phyloP scores from a whole-genome alignment of 2,113 vertebrate genomes.

The Gallinago undulata region DNA sequence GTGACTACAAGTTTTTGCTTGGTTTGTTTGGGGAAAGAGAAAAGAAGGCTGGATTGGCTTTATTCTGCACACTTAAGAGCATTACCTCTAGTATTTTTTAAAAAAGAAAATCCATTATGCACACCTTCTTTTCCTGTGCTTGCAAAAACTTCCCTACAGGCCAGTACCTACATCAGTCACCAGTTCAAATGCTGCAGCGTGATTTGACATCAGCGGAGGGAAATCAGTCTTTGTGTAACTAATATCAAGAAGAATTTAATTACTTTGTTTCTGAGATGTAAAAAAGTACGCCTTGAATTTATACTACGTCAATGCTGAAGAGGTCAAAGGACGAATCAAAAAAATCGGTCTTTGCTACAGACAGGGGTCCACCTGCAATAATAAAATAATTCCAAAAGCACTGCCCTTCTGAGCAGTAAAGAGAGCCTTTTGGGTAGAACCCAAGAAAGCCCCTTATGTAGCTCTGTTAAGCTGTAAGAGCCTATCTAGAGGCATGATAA shows the following conservation, averaged over 20 bases:
- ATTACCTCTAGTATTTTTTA: background rate
- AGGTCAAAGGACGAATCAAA: background rate
- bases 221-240: background rate
- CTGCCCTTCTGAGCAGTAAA: background rate
- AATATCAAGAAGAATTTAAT: background rate
- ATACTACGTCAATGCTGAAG: background rate
- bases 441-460: background rate
- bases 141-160: background rate
- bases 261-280: background rate
- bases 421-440: background rate
- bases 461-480: background rate
- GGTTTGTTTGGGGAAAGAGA: background rate
- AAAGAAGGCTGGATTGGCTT: background rate
- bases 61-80: background rate
- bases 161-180: background rate
- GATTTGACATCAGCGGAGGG: background rate
- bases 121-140: background rate
- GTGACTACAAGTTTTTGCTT: background rate
- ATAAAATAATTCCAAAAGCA: background rate
- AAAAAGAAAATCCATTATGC: background rate
- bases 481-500: accelerated
- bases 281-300: background rate
- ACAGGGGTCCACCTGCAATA: background rate
- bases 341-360: background rate
- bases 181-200: background rate